Evolutionary conservation across 2,797 vertebrate species (phyloP).

Genomic region (Enteromius thamalakanensis): DNA sequence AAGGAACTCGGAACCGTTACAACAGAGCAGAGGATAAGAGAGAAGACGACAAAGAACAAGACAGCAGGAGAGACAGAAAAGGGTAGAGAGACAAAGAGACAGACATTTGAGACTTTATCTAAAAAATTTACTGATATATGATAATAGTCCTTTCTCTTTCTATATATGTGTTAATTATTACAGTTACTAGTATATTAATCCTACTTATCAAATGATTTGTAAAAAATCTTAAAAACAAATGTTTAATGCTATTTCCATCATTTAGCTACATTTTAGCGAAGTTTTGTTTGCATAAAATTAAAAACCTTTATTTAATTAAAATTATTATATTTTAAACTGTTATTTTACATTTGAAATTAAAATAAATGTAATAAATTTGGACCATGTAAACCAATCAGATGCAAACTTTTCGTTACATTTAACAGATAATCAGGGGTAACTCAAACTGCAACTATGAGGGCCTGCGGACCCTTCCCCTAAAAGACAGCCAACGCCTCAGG

Average conservation of each 20-base stretch:
- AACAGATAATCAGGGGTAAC: no score
- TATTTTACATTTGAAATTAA: no score
- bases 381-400: no score
- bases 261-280: no score
- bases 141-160: background rate
- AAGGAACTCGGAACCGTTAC: background rate
- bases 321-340: no score
- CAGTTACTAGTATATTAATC: background rate
- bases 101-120: background rate
- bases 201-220: background rate
- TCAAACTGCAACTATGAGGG: no score
- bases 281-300: no score
- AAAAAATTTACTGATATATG: conserved; percentile 3
- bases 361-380: no score
- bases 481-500: no score
- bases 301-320: no score
- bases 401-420: no score
- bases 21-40: background rate
- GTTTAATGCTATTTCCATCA: background rate
- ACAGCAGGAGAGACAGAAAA: background rate
- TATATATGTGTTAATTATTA: background rate
- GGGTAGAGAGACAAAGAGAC: background rate
- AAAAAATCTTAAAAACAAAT: background rate
- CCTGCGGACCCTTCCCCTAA: no score
- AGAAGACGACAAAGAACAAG: conserved; percentile 14